Percentiles rank a stretch among this genome's conserved stretches.
These are phyloP conservation scores for Chymomyza fuscimana DNA, from an alignment of 2,888 invertebrate species.

Conservation along the genomic window DNA sequence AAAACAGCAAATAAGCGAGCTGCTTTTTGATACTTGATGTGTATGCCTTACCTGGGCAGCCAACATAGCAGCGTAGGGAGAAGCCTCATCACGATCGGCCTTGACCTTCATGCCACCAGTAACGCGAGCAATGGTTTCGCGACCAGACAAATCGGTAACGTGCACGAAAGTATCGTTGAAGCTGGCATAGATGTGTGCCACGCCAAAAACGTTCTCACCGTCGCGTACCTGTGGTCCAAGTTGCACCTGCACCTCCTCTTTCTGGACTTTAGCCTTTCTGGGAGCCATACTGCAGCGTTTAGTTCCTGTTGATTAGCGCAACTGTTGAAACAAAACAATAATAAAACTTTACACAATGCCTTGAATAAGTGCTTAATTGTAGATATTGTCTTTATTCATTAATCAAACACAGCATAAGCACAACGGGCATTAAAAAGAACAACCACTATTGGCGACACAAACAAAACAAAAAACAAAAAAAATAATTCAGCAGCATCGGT, in stretches of 20 bases:
- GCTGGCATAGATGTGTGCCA: slow-evolving; percentile 99
- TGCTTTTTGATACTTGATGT: neutral
- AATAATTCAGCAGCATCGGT: slow-evolving; percentile 51
- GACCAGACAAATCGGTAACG: slow-evolving; percentile 99
- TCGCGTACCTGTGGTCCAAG: slow-evolving; percentile 97
- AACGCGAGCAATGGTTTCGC: slow-evolving; percentile 95
- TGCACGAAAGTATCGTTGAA: slow-evolving; percentile 99
- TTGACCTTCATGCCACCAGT: slow-evolving; percentile 99
- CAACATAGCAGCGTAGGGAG: slow-evolving; percentile 99
- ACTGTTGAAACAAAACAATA: slow-evolving; percentile 29
- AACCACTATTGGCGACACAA: slow-evolving; percentile 24
- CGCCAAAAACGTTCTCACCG: slow-evolving; percentile 98
- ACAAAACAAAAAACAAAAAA: slow-evolving; percentile 43
- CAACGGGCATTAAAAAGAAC: slow-evolving; percentile 18
- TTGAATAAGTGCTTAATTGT: slow-evolving; percentile 16
- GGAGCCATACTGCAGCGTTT: slow-evolving; percentile 88
- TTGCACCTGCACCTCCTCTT: slow-evolving; percentile 97
- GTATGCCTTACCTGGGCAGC: slow-evolving; percentile 91
- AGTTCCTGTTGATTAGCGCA: slow-evolving; percentile 34
- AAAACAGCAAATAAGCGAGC: neutral
- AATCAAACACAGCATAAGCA: slow-evolving; percentile 19
- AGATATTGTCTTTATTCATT: slow-evolving; percentile 6
- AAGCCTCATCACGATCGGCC: slow-evolving; percentile 99
- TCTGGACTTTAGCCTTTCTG: slow-evolving; percentile 97
- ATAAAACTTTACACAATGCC: slow-evolving; percentile 10